Evolutionary conservation across 2,797 vertebrate genomes (phyloP), one percentile per base, ranked within the genome.

Genomic region (Bovichtus variegatus): DNA sequence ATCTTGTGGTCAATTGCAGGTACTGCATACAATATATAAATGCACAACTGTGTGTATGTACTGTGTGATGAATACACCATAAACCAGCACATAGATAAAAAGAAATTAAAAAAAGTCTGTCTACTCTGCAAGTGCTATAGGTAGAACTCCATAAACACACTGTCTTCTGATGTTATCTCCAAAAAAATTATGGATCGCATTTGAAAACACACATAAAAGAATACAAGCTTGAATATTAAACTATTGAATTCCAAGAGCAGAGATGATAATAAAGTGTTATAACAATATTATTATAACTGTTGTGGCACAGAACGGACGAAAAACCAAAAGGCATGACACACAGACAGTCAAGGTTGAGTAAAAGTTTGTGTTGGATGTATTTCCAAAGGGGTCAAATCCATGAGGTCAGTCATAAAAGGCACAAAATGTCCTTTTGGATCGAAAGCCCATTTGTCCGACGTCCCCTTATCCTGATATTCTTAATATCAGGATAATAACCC

Each of bases 1-100:
- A 87, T 79, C 76, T 81, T 70, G 70, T 74, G 55, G 75, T 29
- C 3, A 9, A 10, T 2, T 4, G 2, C 0, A 25, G 4, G 6
- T 5, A 80, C 44, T 78, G 5, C 71, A 74, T 0, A 21, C 3
- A 65, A 18, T 4, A 1, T 29, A 18, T 10, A 18, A 34, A 53
- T 54, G 8, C 16, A 34, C 9, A 57, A 10, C 19, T 34, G 34
- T 13, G 49, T 5, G 0, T 3, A 1, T n/a, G 1, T 23, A 49
- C 29, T 21, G 0, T 69, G 3, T 31, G 62, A 50, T 2, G 7
- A 53, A 43, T 2, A 0, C 0, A 46, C 27, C 15, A 50, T 50
- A 58, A 57, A 23, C 6, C 40, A 53, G 16, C 36, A 23, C 57
- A 70, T 13, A 38, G 16, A 40, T 49, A 15, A 25, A 69, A 23